These are phyloP conservation scores for Epinotia nisella DNA, from an alignment of 2,888 invertebrate genomes.

Conservation along the genomic window DNA sequence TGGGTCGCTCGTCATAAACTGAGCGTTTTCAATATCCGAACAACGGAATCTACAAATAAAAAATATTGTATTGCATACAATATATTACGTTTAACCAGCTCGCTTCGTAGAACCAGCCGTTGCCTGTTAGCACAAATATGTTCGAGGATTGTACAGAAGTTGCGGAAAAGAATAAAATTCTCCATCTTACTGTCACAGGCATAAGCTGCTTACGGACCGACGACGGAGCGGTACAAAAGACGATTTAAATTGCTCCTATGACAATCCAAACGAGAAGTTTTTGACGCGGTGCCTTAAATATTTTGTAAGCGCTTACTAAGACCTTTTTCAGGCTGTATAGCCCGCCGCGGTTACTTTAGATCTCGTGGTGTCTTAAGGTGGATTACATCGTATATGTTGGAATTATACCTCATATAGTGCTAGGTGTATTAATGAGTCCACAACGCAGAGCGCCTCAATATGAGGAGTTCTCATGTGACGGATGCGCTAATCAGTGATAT, in stretches of 20 bases:
- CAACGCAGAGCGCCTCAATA: too few species aligned
- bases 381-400: too few species aligned
- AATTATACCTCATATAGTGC: too few species aligned
- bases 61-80: background rate
- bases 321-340: background rate
- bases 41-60: too few species aligned
- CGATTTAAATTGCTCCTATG: slow-evolving; percentile 36
- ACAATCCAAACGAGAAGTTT: slow-evolving; percentile 21
- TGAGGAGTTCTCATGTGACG: too few species aligned
- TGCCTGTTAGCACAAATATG: slow-evolving; percentile 11
- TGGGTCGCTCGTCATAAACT: too few species aligned
- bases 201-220: slow-evolving; percentile 37
- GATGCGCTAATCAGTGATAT: too few species aligned
- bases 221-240: slow-evolving; percentile 33
- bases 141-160: slow-evolving; percentile 22
- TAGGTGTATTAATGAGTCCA: too few species aligned
- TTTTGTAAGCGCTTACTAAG: slow-evolving; percentile 12
- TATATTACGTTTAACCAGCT: background rate
- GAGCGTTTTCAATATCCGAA: too few species aligned
- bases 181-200: slow-evolving; percentile 31
- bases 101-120: background rate
- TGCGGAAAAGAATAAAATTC: slow-evolving; percentile 31
- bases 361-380: background rate
- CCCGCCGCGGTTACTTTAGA: background rate
- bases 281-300: slow-evolving; percentile 21